Percentiles rank a stretch among this genome's conserved stretches.
phyloP scores from a whole-genome alignment of 1,140 invertebrate species.

The Heliconius nattereri region DNA sequence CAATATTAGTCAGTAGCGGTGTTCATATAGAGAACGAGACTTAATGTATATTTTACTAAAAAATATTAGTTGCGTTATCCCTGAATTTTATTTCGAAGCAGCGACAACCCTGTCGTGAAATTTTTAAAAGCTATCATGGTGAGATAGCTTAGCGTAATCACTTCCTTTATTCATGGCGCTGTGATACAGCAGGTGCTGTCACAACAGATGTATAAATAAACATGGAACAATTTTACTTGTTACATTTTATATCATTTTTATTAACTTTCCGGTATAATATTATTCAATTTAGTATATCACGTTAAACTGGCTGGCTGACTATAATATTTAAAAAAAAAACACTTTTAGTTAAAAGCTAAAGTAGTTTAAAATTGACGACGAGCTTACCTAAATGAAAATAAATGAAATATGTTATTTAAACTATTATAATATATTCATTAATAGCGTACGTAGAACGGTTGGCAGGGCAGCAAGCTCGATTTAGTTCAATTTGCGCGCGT shows the following conservation, averaged over 20 bases:
- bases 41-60: not conserved
- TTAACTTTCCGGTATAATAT: not conserved
- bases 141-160: slow-evolving; percentile 38
- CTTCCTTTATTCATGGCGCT: slow-evolving; percentile 32
- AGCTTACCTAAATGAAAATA: not conserved
- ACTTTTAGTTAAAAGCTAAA: not conserved
- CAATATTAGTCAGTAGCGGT: too few species aligned
- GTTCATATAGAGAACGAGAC: too few species aligned
- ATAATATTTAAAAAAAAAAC: not conserved
- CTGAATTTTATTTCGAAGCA: not conserved
- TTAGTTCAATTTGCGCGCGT: slow-evolving; percentile 42
- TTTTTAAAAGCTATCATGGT: slow-evolving; percentile 10
- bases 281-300: not conserved
- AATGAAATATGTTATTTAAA: not conserved
- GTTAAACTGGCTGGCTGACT: not conserved
- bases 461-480: slow-evolving; percentile 28
- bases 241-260: not conserved
- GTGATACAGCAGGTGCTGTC: slow-evolving; percentile 4
- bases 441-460: not conserved
- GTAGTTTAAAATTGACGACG: not conserved
- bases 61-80: not conserved
- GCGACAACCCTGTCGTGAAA: not conserved
- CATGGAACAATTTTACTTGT: slow-evolving; percentile 5
- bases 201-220: slow-evolving; percentile 14
- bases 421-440: not conserved